Conservation (phyloP, 2,113 vertebrate genomes). For the Odontophorus gujanensis region DNA sequence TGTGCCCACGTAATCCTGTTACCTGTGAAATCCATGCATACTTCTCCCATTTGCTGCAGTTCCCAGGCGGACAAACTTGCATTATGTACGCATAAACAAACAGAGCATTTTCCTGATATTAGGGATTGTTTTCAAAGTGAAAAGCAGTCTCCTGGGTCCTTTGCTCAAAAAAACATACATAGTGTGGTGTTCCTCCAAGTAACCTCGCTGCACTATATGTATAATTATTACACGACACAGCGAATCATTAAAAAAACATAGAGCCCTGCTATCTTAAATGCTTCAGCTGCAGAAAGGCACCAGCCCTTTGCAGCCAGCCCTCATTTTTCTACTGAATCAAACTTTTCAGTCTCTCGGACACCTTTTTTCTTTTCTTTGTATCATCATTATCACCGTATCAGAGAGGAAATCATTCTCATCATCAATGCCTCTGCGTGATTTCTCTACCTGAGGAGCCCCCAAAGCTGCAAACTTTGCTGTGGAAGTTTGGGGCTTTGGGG, state of each 20-base stretch:
- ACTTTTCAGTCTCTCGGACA: conserved; percentile 30
- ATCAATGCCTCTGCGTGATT: background rate
- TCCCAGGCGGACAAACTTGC: conserved; percentile 91
- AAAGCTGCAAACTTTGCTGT: conserved; percentile 62
- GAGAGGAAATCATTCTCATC: conserved; percentile 33
- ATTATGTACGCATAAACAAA: conserved; percentile 98
- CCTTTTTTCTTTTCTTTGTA: background rate
- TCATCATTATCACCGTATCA: conserved; percentile 43
- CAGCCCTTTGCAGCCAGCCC: conserved; percentile 6
- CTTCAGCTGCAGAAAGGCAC: conserved; percentile 52
- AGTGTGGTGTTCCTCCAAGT: conserved; percentile 58
- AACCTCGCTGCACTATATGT: conserved; percentile 60
- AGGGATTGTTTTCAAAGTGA: conserved; percentile 91
- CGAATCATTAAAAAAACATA: conserved; percentile 71
- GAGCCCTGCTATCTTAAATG: conserved; percentile 70
- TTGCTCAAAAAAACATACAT: conserved; percentile 68
- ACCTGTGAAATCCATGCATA: conserved; percentile 99
- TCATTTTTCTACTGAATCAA: conserved; percentile 11
- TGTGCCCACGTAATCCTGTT: conserved; percentile 99
- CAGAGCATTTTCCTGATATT: conserved; percentile 90
- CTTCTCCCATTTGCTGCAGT: conserved; percentile 95
- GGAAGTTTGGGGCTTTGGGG: background rate
- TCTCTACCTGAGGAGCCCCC: conserved; percentile 15
- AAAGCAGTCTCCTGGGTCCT: conserved; percentile 84
- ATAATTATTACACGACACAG: conserved; percentile 66